Conservation (phyloP, 1,140 invertebrate species). For the Anastatus disparis region DNA sequence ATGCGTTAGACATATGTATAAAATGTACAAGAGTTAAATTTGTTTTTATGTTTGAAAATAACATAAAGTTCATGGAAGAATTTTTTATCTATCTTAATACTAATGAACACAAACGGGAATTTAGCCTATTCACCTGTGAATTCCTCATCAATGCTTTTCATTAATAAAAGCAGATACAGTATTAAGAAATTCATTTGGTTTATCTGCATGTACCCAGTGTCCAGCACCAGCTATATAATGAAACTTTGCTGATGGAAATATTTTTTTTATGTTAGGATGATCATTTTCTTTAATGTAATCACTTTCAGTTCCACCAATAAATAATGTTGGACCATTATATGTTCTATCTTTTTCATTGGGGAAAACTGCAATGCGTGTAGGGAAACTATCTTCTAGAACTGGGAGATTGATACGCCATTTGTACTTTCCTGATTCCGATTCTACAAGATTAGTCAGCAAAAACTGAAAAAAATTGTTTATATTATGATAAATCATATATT, state of each 20-base stretch:
- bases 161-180: constrained; percentile 62
- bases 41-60: background rate
- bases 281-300: constrained; percentile 80
- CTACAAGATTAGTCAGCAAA: constrained; percentile 81
- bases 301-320: constrained; percentile 84
- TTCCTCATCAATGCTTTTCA: constrained; percentile 35
- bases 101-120: constrained; percentile 35
- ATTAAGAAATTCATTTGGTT: constrained; percentile 83
- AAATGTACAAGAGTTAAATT: constrained; percentile 38
- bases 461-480: constrained; percentile 71
- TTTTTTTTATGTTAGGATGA: constrained; percentile 73
- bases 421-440: constrained; percentile 71
- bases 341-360: constrained; percentile 65
- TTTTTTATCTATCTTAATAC: constrained; percentile 27
- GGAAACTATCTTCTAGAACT: constrained; percentile 74
- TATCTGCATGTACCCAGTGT: constrained; percentile 93
- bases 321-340: constrained; percentile 79
- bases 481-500: constrained; percentile 57
- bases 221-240: constrained; percentile 82
- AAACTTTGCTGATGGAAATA: constrained; percentile 83
- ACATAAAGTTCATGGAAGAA: constrained; percentile 6
- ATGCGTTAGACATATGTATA: constrained; percentile 41
- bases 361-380: constrained; percentile 74
- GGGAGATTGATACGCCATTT: constrained; percentile 81
- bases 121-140: constrained; percentile 12